Evolutionary conservation across 2,797 vertebrate species (phyloP).

Genomic region (Sebastes oblongus): DNA sequence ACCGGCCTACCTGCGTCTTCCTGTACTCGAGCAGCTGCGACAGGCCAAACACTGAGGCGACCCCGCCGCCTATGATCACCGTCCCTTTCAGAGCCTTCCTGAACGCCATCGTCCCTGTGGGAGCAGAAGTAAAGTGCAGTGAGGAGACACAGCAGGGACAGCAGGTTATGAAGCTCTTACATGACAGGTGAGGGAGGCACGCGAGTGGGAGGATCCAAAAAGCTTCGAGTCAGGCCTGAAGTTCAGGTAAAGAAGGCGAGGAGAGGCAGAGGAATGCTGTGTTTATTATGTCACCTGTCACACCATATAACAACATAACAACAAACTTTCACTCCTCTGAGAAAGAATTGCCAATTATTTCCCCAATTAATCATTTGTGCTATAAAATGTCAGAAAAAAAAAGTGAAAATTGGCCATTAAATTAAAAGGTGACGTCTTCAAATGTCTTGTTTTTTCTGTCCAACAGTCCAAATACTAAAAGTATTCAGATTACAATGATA

Average conservation of each 20-base stretch:
- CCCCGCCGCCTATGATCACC: constrained; percentile 87
- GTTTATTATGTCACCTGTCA: neutral
- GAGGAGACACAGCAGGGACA: neutral
- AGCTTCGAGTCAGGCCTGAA: neutral
- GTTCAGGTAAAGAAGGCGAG: neutral
- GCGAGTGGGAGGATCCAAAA: constrained; percentile 19
- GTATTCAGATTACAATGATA: neutral
- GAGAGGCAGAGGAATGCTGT: neutral
- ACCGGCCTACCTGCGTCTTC: constrained; percentile 83
- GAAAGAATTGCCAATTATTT: neutral
- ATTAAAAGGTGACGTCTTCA: neutral
- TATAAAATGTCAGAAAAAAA: neutral
- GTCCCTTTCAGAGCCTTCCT: constrained; percentile 88
- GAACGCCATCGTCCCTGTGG: constrained; percentile 89
- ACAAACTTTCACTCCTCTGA: neutral
- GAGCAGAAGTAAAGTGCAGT: neutral
- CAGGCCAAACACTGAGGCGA: constrained; percentile 87
- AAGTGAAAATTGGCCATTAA: neutral
- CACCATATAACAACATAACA: neutral
- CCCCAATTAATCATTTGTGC: too few species aligned
- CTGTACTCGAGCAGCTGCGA: constrained; percentile 90
- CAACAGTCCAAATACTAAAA: neutral
- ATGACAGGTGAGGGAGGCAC: constrained; percentile 6
- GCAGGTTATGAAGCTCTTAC: neutral
- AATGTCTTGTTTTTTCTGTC: too few species aligned